These are phyloP conservation scores for Apolygus lucorum DNA, from an alignment of 1,140 invertebrate genomes.

Conservation along the genomic window DNA sequence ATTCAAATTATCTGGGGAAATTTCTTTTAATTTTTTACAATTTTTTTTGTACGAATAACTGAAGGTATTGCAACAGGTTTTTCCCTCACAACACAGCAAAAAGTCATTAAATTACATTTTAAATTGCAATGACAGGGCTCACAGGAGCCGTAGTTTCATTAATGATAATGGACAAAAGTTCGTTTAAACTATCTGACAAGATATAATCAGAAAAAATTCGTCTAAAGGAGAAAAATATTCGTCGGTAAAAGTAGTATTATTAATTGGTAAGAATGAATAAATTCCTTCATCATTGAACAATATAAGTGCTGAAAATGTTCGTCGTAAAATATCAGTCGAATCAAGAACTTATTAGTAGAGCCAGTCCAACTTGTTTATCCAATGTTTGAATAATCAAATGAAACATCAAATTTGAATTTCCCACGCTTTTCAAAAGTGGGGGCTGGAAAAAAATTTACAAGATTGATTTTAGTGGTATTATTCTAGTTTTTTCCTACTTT, in stretches of 20 bases:
- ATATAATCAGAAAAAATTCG: not conserved
- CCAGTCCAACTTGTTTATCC: not conserved
- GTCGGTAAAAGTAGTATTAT: no score
- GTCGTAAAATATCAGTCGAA: not conserved
- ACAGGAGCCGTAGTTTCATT: not conserved
- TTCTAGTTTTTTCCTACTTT: no score
- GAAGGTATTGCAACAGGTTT: not conserved
- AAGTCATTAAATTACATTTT: not conserved
- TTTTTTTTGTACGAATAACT: not conserved
- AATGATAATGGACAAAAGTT: not conserved
- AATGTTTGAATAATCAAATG: not conserved
- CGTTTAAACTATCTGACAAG: not conserved
- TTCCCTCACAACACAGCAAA: not conserved
- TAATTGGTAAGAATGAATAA: not conserved
- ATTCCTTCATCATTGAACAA: not conserved
- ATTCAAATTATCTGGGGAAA: not conserved
- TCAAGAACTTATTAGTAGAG: not conserved
- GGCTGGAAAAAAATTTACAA: not conserved
- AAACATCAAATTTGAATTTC: not conserved
- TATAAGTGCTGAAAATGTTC: not conserved
- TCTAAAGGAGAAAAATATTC: not conserved
- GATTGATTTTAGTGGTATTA: no score
- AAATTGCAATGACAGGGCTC: not conserved
- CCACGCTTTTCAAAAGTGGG: not conserved
- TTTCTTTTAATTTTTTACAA: not conserved